Evolutionary conservation across 2,888 invertebrate genomes (phyloP).

Genomic region (Drosophila formosana): DNA sequence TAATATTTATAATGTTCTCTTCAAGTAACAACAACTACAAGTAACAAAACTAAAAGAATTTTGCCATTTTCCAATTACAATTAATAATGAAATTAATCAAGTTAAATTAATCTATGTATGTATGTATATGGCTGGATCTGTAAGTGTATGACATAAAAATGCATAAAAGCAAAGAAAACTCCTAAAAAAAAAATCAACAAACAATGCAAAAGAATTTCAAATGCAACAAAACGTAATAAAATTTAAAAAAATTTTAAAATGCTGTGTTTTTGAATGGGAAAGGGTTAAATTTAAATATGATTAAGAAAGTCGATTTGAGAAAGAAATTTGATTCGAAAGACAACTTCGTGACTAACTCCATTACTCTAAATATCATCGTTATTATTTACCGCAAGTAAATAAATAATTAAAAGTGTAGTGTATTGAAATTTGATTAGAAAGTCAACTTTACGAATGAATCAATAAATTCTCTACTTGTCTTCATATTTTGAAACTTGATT

Average conservation of each 20-base stretch:
- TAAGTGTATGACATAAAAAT: conserved; percentile 70
- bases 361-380: too few relatives aligned
- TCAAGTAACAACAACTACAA: conserved; percentile 39
- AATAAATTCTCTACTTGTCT: too few relatives aligned
- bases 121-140: conserved; percentile 68
- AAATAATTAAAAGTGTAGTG: too few relatives aligned
- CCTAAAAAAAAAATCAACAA: conserved; percentile 45
- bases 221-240: conserved; percentile 63
- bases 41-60: conserved; percentile 20
- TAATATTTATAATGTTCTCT: conserved; percentile 70
- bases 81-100: conserved; percentile 49
- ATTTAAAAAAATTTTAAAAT: conserved; percentile 54
- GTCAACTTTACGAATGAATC: too few relatives aligned
- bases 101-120: conserved; percentile 46
- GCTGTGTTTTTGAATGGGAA: conserved; percentile 8
- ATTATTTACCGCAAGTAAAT: too few relatives aligned
- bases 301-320: too few relatives aligned
- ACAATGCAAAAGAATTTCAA: conserved; percentile 55
- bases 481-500: too few relatives aligned
- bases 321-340: too few relatives aligned
- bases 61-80: conserved; percentile 62
- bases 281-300: background rate
- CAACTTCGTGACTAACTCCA: too few relatives aligned
- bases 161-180: conserved; percentile 41
- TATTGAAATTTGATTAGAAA: too few relatives aligned